Conservation (phyloP, 2,113 vertebrate genomes). For the Pelecanoides urinatrix region DNA sequence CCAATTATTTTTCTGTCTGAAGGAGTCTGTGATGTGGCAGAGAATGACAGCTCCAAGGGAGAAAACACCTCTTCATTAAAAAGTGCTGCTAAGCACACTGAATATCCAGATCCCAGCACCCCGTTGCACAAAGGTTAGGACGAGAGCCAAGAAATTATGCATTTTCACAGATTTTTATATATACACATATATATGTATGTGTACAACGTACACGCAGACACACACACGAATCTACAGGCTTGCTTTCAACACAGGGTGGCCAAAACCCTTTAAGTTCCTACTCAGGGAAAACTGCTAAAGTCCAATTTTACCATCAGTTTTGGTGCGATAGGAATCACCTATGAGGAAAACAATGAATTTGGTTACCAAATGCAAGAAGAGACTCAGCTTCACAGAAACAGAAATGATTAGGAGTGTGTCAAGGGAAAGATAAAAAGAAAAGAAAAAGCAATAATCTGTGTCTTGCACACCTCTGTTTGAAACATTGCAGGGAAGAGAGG, state of each 20-base stretch:
- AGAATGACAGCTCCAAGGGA: conserved; percentile 72
- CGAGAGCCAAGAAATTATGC: conserved; percentile 11
- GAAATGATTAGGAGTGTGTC: not conserved
- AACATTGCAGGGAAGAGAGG: not conserved
- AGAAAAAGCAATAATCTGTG: not conserved
- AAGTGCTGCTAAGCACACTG: conserved; percentile 64
- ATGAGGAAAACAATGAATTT: not conserved
- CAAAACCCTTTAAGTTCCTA: not conserved
- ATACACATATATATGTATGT: not conserved
- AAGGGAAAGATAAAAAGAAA: not conserved
- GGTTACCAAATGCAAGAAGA: not conserved
- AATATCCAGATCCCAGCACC: conserved; percentile 24
- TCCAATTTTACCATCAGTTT: not conserved
- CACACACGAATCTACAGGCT: not conserved
- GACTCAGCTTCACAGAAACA: not conserved
- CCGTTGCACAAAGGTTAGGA: conserved; percentile 27
- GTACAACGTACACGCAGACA: fast-evolving
- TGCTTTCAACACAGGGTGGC: not conserved
- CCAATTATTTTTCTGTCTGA: conserved; percentile 87
- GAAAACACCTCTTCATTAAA: conserved; percentile 75
- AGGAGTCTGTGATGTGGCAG: conserved; percentile 78
- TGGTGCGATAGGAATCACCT: not conserved
- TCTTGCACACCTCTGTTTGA: not conserved
- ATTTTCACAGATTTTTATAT: not conserved
- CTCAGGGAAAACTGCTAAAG: not conserved